A percentile compares a stretch with the other conserved stretches of the same genome.
Conservation (phyloP, 2,888 invertebrate genomes). For the Chromoteleia sp. region DNA sequence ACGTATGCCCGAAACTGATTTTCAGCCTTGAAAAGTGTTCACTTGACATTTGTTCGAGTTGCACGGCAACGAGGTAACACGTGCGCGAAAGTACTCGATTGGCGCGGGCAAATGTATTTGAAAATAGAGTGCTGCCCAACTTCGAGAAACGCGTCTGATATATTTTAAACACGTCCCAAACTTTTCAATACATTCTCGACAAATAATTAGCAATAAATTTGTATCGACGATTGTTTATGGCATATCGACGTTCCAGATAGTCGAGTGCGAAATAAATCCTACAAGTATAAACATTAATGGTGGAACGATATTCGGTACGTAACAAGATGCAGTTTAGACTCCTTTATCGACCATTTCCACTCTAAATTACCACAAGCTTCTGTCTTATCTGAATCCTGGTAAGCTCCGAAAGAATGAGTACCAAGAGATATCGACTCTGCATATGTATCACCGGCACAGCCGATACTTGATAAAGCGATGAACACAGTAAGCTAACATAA, state of each 20-base stretch:
- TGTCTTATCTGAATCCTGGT: slow-evolving; percentile 78
- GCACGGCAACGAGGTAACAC: slow-evolving; percentile 57
- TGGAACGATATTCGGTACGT: slow-evolving; percentile 24
- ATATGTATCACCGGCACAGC: slow-evolving; percentile 78
- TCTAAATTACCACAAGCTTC: slow-evolving; percentile 80
- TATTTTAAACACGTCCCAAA: slow-evolving; percentile 45
- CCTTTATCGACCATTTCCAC: slow-evolving; percentile 77
- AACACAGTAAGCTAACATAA: slow-evolving; percentile 67
- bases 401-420: slow-evolving; percentile 80
- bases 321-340: slow-evolving; percentile 61
- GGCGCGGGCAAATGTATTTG: slow-evolving; percentile 64
- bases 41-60: slow-evolving; percentile 66
- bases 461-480: slow-evolving; percentile 76
- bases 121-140: slow-evolving; percentile 59
- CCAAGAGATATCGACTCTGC: slow-evolving; percentile 82
- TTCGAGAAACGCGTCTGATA: slow-evolving; percentile 49
- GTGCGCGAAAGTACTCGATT: slow-evolving; percentile 63
- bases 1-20: slow-evolving; percentile 62
- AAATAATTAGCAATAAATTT: slow-evolving; percentile 18
- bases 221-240: neutral
- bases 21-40: slow-evolving; percentile 65
- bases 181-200: slow-evolving; percentile 18
- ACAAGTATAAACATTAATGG: slow-evolving; percentile 29
- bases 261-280: slow-evolving; percentile 8
- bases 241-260: neutral